phyloP scores from a whole-genome alignment of 2,113 vertebrate species.

The Odontesthes bonariensis region DNA sequence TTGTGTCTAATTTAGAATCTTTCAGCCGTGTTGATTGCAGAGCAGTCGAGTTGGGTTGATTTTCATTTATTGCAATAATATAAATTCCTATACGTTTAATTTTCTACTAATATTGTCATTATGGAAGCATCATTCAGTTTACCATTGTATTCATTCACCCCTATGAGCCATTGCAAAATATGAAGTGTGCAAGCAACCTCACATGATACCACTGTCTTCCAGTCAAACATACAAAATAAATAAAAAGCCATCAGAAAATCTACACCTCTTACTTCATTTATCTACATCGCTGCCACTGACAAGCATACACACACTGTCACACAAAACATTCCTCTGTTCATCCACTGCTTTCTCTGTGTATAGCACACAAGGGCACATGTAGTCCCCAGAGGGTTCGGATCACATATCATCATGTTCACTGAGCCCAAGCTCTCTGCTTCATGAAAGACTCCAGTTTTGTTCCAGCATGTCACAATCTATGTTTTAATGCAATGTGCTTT shows the following conservation, averaged over 20 bases:
- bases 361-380: conserved; percentile 48
- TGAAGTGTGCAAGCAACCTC: background rate
- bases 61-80: conserved; percentile 28
- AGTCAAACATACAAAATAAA: background rate
- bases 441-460: conserved; percentile 58
- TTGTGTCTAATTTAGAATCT: conserved; percentile 50
- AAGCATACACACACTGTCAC: background rate
- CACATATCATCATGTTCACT: conserved; percentile 45
- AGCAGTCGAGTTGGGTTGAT: conserved; percentile 18
- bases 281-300: conserved; percentile 12
- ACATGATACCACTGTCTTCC: background rate
- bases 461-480: conserved; percentile 41
- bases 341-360: conserved; percentile 31
- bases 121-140: too few relatives aligned
- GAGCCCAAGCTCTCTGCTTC: conserved; percentile 36
- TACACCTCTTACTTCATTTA: conserved; percentile 1
- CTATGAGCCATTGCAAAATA: background rate
- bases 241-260: conserved; percentile 9
- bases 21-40: conserved; percentile 50
- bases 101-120: conserved; percentile 4
- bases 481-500: conserved; percentile 13
- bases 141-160: too few relatives aligned
- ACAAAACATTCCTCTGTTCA: conserved; percentile 26
- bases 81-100: conserved; percentile 21
- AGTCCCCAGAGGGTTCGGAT: conserved; percentile 52